A percentile compares a stretch with the other conserved stretches of the same genome.
These are phyloP conservation scores for Leptobrachium ailaonicum DNA, from an alignment of 2,113 vertebrate species.

Conservation along the genomic window DNA sequence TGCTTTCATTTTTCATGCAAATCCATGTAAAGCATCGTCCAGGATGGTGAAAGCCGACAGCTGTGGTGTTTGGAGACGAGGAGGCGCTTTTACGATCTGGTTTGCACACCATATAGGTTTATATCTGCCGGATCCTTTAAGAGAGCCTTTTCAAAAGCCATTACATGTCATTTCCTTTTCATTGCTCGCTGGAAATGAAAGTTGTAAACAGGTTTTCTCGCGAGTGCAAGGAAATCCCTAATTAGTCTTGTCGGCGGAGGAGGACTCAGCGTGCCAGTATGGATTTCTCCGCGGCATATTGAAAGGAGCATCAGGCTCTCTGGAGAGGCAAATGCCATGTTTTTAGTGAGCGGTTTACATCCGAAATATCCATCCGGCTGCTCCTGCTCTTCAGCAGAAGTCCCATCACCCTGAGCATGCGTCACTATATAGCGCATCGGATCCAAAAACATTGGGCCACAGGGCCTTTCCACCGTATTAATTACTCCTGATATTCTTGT, in stretches of 20 bases:
- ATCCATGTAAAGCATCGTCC: too few species aligned
- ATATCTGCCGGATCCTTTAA: neutral
- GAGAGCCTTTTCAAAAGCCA: neutral
- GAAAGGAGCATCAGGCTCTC: neutral
- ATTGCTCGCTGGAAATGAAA: neutral
- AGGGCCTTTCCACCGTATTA: too few species aligned
- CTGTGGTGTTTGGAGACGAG: too few species aligned
- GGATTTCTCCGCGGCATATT: neutral
- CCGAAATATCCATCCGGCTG: neutral
- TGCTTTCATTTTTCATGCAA: too few species aligned
- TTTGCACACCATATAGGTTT: neutral
- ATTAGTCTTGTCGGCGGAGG: neutral
- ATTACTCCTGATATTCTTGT: too few species aligned
- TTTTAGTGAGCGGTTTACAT: neutral
- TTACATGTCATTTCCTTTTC: neutral
- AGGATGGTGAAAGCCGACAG: too few species aligned
- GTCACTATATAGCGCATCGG: neutral
- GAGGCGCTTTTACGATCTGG: too few species aligned
- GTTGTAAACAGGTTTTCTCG: neutral
- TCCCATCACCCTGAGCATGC: neutral
- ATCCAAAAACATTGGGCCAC: too few species aligned
- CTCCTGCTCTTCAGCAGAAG: neutral
- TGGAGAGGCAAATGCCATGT: neutral
- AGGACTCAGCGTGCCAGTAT: neutral
- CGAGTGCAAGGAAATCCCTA: neutral